Percentiles rank a stretch among this genome's conserved stretches.
Conservation (phyloP, 1,140 invertebrate species). For the Diabrotica virgifera region DNA sequence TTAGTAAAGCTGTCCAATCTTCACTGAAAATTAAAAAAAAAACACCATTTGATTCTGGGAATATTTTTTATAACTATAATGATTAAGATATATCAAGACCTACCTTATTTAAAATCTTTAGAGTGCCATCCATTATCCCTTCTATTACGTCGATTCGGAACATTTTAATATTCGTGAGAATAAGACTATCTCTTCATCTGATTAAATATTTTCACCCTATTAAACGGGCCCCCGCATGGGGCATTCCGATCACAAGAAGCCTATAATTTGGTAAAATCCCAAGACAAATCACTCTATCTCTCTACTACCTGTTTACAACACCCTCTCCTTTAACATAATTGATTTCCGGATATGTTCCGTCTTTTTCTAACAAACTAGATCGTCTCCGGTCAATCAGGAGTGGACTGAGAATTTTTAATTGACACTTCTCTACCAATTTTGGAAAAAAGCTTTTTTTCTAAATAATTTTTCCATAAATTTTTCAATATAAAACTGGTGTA, state of each 20-base stretch:
- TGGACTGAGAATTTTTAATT: neutral
- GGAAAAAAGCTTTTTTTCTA: too few relatives aligned
- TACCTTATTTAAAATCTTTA: too few relatives aligned
- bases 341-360: constrained; percentile 13
- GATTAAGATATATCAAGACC: too few relatives aligned
- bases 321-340: constrained; percentile 13
- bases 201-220: constrained; percentile 4
- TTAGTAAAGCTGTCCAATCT: too few relatives aligned
- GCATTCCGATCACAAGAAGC: constrained; percentile 4
- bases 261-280: constrained; percentile 17
- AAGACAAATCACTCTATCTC: constrained; percentile 12
- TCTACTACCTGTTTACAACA: constrained; percentile 13
- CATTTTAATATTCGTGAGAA: constrained; percentile 14
- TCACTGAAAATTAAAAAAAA: too few relatives aligned
- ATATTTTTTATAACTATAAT: too few relatives aligned
- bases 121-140: neutral
- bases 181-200: constrained; percentile 4
- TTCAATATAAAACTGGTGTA: too few relatives aligned
- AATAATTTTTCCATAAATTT: too few relatives aligned
- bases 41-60: too few relatives aligned
- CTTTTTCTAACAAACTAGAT: neutral
- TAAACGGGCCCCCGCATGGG: constrained; percentile 8
- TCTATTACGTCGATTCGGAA: neutral
- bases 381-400: neutral
- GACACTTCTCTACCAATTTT: too few relatives aligned